Evolutionary conservation across 2,797 vertebrate species (phyloP).

Genomic region (Enteromius fasciolatus): DNA sequence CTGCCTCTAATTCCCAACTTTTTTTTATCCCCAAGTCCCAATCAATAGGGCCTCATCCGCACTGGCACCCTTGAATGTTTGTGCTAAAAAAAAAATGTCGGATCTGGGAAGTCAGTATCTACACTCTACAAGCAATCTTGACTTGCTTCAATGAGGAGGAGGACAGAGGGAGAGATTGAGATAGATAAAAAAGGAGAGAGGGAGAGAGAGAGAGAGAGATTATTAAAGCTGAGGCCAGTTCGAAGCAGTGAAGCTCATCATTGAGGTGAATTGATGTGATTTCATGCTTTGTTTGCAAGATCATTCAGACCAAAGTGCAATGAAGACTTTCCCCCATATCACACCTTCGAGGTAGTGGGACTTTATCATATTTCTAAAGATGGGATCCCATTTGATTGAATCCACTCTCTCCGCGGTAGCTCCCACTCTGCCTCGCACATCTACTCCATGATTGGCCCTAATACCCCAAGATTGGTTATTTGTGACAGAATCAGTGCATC

Average conservation of each 20-base stretch:
- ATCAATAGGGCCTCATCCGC: slow-evolving; percentile 86
- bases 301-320: slow-evolving; percentile 84
- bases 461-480: slow-evolving; percentile 79
- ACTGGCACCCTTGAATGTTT: slow-evolving; percentile 79
- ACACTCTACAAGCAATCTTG: slow-evolving; percentile 57
- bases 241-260: slow-evolving; percentile 82
- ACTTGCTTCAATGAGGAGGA: slow-evolving; percentile 56
- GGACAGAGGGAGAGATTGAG: slow-evolving; percentile 57
- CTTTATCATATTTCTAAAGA: slow-evolving; percentile 84
- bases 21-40: slow-evolving; percentile 81
- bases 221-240: slow-evolving; percentile 76
- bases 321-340: slow-evolving; percentile 82
- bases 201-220: slow-evolving; percentile 67
- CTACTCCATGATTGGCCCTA: slow-evolving; percentile 72
- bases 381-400: slow-evolving; percentile 81
- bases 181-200: slow-evolving; percentile 52
- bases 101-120: slow-evolving; percentile 63
- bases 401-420: slow-evolving; percentile 75
- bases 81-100: slow-evolving; percentile 66
- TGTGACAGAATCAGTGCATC: slow-evolving; percentile 68
- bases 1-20: slow-evolving; percentile 85
- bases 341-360: slow-evolving; percentile 79
- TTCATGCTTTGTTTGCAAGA: slow-evolving; percentile 90
- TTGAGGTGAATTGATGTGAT: slow-evolving; percentile 91
- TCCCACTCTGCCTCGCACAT: slow-evolving; percentile 70